phyloP scores from a whole-genome alignment of 2,113 vertebrate genomes.

The Epinephelus fuscoguttatus region DNA sequence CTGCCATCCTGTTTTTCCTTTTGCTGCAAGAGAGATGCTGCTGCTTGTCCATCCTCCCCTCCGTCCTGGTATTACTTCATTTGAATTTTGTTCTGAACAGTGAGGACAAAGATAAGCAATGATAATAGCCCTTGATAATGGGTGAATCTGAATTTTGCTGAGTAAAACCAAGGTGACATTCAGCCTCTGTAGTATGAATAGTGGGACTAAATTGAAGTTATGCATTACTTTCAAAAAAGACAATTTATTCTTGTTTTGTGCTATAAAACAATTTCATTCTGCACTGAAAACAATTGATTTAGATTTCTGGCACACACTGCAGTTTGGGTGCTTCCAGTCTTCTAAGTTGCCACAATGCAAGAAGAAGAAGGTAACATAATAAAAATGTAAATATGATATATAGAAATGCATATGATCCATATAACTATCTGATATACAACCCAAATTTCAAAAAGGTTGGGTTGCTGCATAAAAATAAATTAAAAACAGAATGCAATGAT shows the following conservation, averaged over 20 bases:
- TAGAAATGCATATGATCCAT: background rate
- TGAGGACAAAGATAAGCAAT: constrained; percentile 22
- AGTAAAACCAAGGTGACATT: constrained; percentile 18
- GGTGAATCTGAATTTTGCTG: constrained; percentile 6
- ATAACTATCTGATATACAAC: no score
- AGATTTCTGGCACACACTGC: background rate
- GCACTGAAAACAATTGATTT: background rate
- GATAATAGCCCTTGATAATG: constrained; percentile 13
- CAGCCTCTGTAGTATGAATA: background rate
- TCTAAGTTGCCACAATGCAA: background rate
- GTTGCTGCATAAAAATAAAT: no score
- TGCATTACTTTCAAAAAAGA: background rate
- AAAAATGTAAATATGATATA: background rate
- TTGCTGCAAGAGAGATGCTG: background rate
- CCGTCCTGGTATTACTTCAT: constrained; percentile 7
- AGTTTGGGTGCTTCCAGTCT: background rate
- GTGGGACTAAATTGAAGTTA: background rate
- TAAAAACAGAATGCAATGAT: no score
- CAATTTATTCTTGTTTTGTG: background rate
- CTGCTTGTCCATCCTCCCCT: background rate
- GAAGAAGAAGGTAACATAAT: background rate
- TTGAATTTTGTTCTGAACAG: background rate
- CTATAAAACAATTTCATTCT: background rate
- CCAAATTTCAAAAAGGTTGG: no score
- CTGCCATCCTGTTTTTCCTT: background rate